Percentiles rank a stretch among this genome's conserved stretches.
Evolutionary conservation across 2,113 vertebrate species (phyloP).

Genomic region (Leptobrachium leishanense): DNA sequence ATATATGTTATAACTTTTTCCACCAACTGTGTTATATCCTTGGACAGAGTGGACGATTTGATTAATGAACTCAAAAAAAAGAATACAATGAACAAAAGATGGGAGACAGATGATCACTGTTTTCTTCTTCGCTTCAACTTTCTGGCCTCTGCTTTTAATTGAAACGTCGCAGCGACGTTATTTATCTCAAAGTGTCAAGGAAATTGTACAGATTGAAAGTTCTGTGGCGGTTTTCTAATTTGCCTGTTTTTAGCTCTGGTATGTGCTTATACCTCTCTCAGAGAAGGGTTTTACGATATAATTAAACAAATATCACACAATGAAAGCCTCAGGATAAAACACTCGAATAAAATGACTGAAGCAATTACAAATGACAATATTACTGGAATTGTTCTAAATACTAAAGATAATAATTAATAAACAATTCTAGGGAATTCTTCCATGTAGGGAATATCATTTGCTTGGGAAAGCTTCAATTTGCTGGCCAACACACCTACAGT

Average conservation of each 20-base stretch:
- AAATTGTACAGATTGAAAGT: slow-evolving; percentile 25
- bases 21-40: neutral
- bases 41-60: neutral
- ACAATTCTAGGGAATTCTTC: too few species aligned
- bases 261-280: slow-evolving; percentile 11
- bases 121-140: slow-evolving; percentile 12
- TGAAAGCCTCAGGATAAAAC: too few species aligned
- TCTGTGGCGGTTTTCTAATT: slow-evolving; percentile 6
- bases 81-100: slow-evolving; percentile 27
- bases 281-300: slow-evolving; percentile 4
- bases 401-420: too few species aligned
- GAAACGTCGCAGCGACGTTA: slow-evolving; percentile 28
- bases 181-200: slow-evolving; percentile 31
- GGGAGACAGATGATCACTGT: slow-evolving; percentile 16
- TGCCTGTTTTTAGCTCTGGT: neutral
- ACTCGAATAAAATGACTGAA: too few species aligned
- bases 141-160: slow-evolving; percentile 25
- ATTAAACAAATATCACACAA: neutral
- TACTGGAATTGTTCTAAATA: too few species aligned
- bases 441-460: too few species aligned
- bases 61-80: slow-evolving; percentile 26
- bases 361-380: too few species aligned
- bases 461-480: too few species aligned
- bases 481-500: too few species aligned
- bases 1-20: neutral